Evolutionary conservation across 2,888 invertebrate species (phyloP), one percentile per base, ranked within the genome.

Genomic region (Cephus spinipes): DNA sequence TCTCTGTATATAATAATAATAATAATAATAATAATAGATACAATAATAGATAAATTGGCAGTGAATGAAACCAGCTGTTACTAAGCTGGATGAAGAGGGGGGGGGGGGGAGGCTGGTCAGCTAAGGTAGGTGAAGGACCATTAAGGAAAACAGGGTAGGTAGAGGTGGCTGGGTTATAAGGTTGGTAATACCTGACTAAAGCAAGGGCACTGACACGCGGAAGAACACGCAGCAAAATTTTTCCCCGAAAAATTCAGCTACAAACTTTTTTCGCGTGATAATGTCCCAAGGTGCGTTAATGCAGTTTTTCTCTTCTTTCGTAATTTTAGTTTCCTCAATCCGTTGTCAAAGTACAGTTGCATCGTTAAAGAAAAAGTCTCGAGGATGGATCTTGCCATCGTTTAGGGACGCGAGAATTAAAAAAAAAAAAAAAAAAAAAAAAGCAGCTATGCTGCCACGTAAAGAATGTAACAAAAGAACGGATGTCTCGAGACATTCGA

Each of bases 1-100:
- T 79, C 76, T 81, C 73, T 79, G 77, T 81, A 73, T 83, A 80
- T 82, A 36, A 80, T 82, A 35, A 34, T 34, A 34, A 32, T 32
- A 32, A 32, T 32, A 32, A 80, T 82, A 36, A 80, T 82, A 35
- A 35, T 35, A 79, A 83, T 78, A 82, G 79, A 83, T 83, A 84
- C 82, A 87, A 86, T 80, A 84, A 86, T 86, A 81, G 81, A 85
- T 86, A 82, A 86, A 82, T 87, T 87, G 89, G 89, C 89, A 90
- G 89, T 89, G 87, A 87, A 84, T 85, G 81, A 85, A 86, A 86
- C 80, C 86, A 85, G 80, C 83, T 82, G 81, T 81, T 75, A 75
- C 79, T 79, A 82, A 85, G 83, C 85, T 83, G 82, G 84, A 80
- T 79, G 79, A 1, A 55, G 40, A 4, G 40, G 40, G 6, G 36